These are phyloP conservation scores for Sicus ferrugineus DNA, from an alignment of 2,888 invertebrate genomes.

Conservation along the genomic window DNA sequence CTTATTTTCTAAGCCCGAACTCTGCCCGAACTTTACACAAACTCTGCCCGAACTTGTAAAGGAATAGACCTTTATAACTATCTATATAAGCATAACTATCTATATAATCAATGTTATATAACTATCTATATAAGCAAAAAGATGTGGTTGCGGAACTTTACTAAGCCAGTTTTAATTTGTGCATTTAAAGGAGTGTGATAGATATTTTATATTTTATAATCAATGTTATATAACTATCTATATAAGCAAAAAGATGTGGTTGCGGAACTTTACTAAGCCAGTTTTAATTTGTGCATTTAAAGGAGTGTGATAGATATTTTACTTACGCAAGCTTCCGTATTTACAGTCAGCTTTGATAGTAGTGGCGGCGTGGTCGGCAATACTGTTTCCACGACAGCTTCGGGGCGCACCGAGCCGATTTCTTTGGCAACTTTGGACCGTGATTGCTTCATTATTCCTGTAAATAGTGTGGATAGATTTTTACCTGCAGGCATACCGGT, in stretches of 20 bases:
- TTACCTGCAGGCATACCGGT: slow-evolving; percentile 90
- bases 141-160: background rate
- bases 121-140: too few species aligned
- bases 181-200: background rate
- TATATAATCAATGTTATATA: too few species aligned
- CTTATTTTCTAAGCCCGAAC: too few species aligned
- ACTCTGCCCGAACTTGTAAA: too few species aligned
- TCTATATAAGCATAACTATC: too few species aligned
- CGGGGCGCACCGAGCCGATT: slow-evolving; percentile 71
- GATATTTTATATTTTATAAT: background rate
- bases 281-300: background rate
- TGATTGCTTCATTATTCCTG: slow-evolving; percentile 93
- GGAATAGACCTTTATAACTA: too few species aligned
- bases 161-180: background rate
- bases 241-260: too few species aligned
- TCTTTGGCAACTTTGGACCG: slow-evolving; percentile 83
- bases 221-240: too few species aligned
- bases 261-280: background rate
- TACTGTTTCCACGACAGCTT: slow-evolving; percentile 43
- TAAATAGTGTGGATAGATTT: slow-evolving; percentile 86
- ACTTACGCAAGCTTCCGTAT: slow-evolving; percentile 15
- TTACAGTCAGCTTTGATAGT: slow-evolving; percentile 60
- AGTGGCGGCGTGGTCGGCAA: slow-evolving; percentile 42
- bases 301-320: background rate
- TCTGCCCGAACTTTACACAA: too few species aligned